These are phyloP conservation scores for Dusona sp. DNA, from an alignment of 2,888 invertebrate species.

Conservation along the genomic window DNA sequence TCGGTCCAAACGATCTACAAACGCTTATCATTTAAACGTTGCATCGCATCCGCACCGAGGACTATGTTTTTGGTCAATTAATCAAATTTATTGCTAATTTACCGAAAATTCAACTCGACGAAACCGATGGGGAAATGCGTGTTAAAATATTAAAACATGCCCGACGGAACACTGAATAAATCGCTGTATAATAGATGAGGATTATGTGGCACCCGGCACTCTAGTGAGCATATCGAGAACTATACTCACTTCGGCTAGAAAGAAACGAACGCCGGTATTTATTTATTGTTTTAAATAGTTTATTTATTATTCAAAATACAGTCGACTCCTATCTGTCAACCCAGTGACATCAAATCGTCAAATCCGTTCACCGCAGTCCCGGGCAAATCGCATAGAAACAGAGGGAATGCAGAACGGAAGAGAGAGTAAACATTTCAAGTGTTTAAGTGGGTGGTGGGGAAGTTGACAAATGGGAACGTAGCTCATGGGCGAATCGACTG, in stretches of 20 bases:
- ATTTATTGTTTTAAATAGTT: too few relatives aligned
- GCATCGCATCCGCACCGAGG: neutral
- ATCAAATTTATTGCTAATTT: slow-evolving; percentile 24
- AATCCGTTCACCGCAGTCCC: too few relatives aligned
- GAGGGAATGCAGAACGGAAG: too few relatives aligned
- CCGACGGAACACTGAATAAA: slow-evolving; percentile 29
- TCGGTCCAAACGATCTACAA: slow-evolving; percentile 5
- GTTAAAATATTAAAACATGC: slow-evolving; percentile 32
- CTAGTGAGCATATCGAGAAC: neutral
- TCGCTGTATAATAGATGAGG: neutral
- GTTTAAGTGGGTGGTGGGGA: too few relatives aligned
- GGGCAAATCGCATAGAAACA: too few relatives aligned
- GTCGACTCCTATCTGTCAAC: too few relatives aligned
- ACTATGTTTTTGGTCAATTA: neutral
- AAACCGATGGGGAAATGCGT: slow-evolving; percentile 55
- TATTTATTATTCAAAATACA: too few relatives aligned
- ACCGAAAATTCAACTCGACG: slow-evolving; percentile 44
- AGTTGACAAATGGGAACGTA: too few relatives aligned
- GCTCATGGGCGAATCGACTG: too few relatives aligned
- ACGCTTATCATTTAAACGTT: neutral
- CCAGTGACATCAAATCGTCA: too few relatives aligned
- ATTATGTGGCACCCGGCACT: too few relatives aligned
- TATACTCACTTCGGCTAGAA: neutral
- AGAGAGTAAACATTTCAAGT: too few relatives aligned
- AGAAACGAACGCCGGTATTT: neutral